Conservation (phyloP, 2,113 vertebrate genomes). For the Cettia cetti region DNA sequence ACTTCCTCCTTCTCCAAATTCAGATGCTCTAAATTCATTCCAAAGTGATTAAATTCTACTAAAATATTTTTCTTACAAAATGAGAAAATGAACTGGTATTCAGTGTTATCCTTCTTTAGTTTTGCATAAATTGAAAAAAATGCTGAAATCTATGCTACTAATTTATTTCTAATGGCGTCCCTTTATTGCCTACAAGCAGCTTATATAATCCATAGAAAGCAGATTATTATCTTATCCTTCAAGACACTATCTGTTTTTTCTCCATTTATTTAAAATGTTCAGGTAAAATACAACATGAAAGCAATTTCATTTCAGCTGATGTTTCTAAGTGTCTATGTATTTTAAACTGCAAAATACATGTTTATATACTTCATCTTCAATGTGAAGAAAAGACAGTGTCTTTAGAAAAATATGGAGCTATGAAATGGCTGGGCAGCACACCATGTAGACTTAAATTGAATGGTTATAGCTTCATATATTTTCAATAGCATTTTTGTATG, state of each 20-base stretch:
- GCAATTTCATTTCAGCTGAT: background rate
- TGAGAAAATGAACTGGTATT: fast-evolving
- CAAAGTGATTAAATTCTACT: background rate
- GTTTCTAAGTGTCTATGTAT: background rate
- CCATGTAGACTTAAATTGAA: conserved; percentile 9
- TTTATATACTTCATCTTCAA: background rate
- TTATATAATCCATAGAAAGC: background rate
- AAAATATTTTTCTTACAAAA: background rate
- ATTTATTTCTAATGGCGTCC: background rate
- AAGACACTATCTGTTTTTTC: background rate
- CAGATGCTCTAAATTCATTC: background rate
- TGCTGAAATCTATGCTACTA: background rate
- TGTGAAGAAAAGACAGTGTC: background rate
- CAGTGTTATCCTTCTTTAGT: background rate
- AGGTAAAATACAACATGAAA: background rate
- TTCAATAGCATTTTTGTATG: conserved; percentile 28
- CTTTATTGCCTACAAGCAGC: background rate
- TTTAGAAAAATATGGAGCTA: background rate
- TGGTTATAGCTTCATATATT: conserved; percentile 28
- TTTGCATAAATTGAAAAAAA: background rate
- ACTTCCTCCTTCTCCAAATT: background rate
- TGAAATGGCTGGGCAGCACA: conserved; percentile 2
- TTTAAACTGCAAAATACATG: background rate
- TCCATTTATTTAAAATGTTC: background rate
- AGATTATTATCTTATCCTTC: background rate